Percentiles rank a stretch among this genome's conserved stretches.
phyloP scores from a whole-genome alignment of 2,113 vertebrate genomes.

The Lipophrys pholis region DNA sequence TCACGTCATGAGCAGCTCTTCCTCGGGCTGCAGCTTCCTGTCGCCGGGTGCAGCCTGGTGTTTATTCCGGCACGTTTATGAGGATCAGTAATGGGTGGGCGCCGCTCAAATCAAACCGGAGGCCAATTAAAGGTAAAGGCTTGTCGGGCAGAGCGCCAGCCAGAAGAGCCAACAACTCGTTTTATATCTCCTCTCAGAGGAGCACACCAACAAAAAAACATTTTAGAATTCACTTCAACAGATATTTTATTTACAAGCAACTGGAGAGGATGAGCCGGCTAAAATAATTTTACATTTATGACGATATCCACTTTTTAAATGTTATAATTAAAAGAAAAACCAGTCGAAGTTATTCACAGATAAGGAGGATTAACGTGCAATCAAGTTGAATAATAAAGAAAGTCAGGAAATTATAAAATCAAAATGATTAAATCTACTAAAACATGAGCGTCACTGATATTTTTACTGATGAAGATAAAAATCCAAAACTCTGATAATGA shows the following conservation, averaged over 20 bases:
- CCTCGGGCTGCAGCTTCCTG: constrained; percentile 11
- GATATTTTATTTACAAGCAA: neutral
- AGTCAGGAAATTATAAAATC: no score
- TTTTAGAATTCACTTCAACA: constrained; percentile 9
- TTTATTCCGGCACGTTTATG: constrained; percentile 53
- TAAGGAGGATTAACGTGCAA: no score
- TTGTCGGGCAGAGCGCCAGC: constrained; percentile 51
- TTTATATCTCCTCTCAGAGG: constrained; percentile 39
- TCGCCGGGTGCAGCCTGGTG: constrained; percentile 38
- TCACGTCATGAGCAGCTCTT: no score
- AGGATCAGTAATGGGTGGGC: constrained; percentile 46
- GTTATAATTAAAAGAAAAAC: no score
- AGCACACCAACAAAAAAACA: constrained; percentile 3
- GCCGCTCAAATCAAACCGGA: constrained; percentile 58
- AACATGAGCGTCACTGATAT: no score
- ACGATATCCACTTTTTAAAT: no score
- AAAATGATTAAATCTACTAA: no score
- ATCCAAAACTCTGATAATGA: no score
- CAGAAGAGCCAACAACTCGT: constrained; percentile 37
- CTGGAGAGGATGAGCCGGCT: no score
- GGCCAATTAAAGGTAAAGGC: constrained; percentile 57
- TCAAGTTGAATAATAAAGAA: no score
- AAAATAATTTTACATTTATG: no score
- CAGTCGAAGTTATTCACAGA: no score
- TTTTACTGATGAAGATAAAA: constrained; percentile 1